Percentiles rank a stretch among this genome's conserved stretches.
phyloP scores from a whole-genome alignment of 2,113 vertebrate species.

The Leptosomus discolor region DNA sequence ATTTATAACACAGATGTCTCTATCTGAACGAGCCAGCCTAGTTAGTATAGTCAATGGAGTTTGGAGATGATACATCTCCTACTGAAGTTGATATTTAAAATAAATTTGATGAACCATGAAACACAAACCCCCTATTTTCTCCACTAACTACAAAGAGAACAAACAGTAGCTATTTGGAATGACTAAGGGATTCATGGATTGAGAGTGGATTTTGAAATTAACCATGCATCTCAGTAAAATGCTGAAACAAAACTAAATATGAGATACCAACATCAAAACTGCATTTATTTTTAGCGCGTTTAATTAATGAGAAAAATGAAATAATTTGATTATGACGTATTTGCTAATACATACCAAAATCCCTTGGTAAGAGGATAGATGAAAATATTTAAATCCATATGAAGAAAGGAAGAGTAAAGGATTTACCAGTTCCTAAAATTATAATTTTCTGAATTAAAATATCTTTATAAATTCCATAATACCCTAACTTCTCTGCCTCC shows the following conservation, averaged over 20 bases:
- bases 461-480: fast-evolving
- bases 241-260: not conserved
- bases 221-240: not conserved
- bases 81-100: not conserved
- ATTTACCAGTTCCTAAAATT: not conserved
- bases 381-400: not conserved
- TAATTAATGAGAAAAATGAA: not conserved
- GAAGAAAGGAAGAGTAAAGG: not conserved
- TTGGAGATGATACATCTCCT: not conserved
- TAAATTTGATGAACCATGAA: not conserved
- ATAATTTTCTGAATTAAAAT: not conserved
- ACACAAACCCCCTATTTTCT: not conserved
- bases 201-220: not conserved
- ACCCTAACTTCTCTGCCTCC: not conserved
- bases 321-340: not conserved
- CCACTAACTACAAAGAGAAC: not conserved
- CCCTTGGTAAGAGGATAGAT: not conserved
- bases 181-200: not conserved
- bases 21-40: not conserved
- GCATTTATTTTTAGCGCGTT: not conserved
- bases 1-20: not conserved
- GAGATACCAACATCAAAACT: not conserved
- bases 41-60: not conserved
- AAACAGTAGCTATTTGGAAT: not conserved
- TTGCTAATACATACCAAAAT: not conserved